Percentiles rank a stretch among this genome's conserved stretches.
Evolutionary conservation across 2,113 vertebrate genomes (phyloP).

Genomic region (Microtus pennsylvanicus): DNA sequence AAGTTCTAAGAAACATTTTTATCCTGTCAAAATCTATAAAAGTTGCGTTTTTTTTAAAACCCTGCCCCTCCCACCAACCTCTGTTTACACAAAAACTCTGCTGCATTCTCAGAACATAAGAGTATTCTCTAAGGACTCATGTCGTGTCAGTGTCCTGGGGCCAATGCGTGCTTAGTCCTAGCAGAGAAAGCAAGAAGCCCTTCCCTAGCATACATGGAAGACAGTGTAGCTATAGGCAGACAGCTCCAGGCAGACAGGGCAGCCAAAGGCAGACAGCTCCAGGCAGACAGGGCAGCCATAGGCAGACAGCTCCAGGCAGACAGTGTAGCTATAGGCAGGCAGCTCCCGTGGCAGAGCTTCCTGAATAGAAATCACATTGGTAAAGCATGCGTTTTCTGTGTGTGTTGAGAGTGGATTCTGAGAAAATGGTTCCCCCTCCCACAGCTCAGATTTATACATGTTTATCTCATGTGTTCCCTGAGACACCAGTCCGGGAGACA

Average conservation of each 20-base stretch:
- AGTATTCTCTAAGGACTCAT: background rate
- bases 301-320: too few species aligned
- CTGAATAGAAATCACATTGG: background rate
- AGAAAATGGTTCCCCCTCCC: background rate
- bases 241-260: background rate
- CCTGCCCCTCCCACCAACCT: accelerated
- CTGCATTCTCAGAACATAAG: background rate
- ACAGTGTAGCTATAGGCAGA: background rate
- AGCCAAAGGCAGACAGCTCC: too few species aligned
- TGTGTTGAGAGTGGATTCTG: background rate
- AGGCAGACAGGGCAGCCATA: background rate
- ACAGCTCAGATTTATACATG: background rate
- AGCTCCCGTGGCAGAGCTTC: background rate
- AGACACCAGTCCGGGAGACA: background rate
- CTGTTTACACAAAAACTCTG: background rate
- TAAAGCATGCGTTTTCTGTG: background rate
- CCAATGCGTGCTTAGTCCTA: background rate
- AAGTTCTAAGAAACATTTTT: background rate
- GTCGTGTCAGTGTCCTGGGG: background rate
- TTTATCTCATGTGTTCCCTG: background rate
- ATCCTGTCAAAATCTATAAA: background rate
- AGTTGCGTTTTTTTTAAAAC: background rate
- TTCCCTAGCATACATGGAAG: background rate
- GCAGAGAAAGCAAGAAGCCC: background rate
- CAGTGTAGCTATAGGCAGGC: too few species aligned